Conservation (phyloP, 2,888 invertebrate genomes). For the Rhagonycha fulva region DNA sequence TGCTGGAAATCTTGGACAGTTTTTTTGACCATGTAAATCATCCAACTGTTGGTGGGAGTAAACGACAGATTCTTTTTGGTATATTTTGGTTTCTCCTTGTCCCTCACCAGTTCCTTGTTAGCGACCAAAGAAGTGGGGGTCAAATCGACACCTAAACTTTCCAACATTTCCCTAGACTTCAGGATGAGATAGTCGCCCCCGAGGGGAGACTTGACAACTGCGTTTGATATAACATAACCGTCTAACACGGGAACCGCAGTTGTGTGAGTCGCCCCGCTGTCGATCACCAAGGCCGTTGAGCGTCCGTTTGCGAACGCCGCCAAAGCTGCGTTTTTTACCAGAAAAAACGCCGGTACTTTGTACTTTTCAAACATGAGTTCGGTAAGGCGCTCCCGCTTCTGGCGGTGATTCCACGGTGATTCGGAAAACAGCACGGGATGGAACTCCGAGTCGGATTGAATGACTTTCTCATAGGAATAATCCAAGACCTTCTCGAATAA, state of each 20-base stretch:
- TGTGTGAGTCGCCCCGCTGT: conserved; percentile 92
- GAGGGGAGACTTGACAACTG: conserved; percentile 93
- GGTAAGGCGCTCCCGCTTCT: conserved; percentile 91
- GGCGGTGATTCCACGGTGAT: conserved; percentile 93
- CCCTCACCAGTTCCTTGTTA: conserved; percentile 88
- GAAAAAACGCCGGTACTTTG: conserved; percentile 96
- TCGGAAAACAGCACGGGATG: conserved; percentile 98
- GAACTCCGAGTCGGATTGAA: conserved; percentile 91
- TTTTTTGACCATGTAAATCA: conserved; percentile 91
- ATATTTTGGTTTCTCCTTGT: conserved; percentile 87
- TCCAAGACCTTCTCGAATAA: conserved; percentile 95
- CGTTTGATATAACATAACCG: conserved; percentile 93
- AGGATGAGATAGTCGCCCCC: conserved; percentile 94
- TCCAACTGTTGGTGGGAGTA: conserved; percentile 88
- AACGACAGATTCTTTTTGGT: conserved; percentile 76
- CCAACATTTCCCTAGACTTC: conserved; percentile 65
- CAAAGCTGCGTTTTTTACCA: conserved; percentile 96
- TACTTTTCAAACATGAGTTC: conserved; percentile 99
- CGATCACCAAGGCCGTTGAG: conserved; percentile 85
- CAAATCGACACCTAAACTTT: conserved; percentile 61
- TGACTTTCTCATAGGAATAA: conserved; percentile 88
- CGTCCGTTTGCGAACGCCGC: conserved; percentile 97
- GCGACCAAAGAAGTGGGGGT: conserved; percentile 65
- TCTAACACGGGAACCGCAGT: conserved; percentile 94
- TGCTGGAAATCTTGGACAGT: conserved; percentile 76